Evolutionary conservation across 2,113 vertebrate species (phyloP), one percentile per base, ranked within the genome.

Genomic region (Paramisgurnus dabryanus): DNA sequence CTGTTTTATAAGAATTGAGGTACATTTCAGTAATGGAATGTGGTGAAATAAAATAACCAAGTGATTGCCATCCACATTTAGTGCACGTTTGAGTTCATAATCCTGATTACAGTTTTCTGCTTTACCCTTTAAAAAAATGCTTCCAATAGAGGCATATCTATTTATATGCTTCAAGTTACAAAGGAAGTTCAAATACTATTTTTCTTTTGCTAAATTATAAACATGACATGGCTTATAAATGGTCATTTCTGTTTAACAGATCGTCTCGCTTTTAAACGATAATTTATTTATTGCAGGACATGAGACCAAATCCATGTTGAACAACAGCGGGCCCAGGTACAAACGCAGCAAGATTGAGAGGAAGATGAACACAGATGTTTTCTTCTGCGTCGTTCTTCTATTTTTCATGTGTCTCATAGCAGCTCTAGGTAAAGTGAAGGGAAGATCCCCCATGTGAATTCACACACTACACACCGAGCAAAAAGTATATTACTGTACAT

Each of bases 241-340:
- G 72, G 49, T 15, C 5, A 22, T 18, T 80, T 11, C 66, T 61
- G 12, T 49, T 57, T 15, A 40, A 65, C 39, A 75, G n/a, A 79
- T 82, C 41, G 73, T 57, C 11, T 67, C 67, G n/a, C 73, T 79
- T 67, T 74, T 61, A 47, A 11, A 6, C n/a, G 17, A 7, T 72
- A 4, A 47, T 82, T 80, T 81, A 8, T 60, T 87, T 18, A n/a
- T 10, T 89, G 49, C 88, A 99, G 98, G 96, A 67, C 96, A 95
- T 13, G 98, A 99, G 84, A 96, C 96, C 1, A 99, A 99, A 89
- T 95, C 96, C 82, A 96, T 99, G 97, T 89, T 98, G 11, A 98
- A 98, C 91, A 96, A 95, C 87, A 94, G 84, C 0, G 94, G 94
- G 2, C 91, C 96, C 0, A 93, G 96, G 15, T 97, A 95, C 90